phyloP scores from a whole-genome alignment of 2,113 vertebrate genomes.

The Ceyx melanurus region DNA sequence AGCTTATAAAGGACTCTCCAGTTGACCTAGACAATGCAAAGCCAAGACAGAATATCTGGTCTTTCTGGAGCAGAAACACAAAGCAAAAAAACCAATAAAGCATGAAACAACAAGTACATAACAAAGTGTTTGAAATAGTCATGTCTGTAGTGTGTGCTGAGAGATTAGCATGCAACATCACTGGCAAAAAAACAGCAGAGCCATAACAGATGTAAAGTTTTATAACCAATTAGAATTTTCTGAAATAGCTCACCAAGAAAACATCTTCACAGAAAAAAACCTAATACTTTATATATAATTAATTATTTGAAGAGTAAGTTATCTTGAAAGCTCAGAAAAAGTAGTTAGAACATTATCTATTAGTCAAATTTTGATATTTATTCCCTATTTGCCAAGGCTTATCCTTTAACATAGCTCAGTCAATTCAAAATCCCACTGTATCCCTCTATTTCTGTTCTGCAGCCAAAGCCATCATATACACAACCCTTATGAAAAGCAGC shows the following conservation, averaged over 20 bases:
- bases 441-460: slow-evolving; percentile 81
- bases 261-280: not conserved
- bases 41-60: not conserved
- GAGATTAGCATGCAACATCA: not conserved
- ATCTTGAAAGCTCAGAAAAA: not conserved
- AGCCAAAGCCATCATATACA: slow-evolving; percentile 69
- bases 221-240: not conserved
- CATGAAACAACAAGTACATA: not conserved
- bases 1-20: not conserved
- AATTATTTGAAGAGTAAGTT: not conserved
- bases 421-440: slow-evolving; percentile 41
- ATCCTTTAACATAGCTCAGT: not conserved
- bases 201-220: not conserved
- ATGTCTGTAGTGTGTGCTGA: not conserved
- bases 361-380: not conserved
- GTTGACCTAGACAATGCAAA: not conserved
- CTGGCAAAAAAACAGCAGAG: not conserved
- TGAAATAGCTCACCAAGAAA: not conserved
- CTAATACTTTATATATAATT: not conserved
- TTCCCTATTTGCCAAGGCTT: not conserved
- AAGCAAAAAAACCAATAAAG: not conserved
- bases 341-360: not conserved
- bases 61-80: not conserved
- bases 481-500: not conserved
- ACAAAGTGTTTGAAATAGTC: not conserved